Percentiles rank a stretch among this genome's conserved stretches.
These are phyloP conservation scores for Lordiphosa stackelbergi DNA, from an alignment of 1,140 invertebrate species.

Conservation along the genomic window DNA sequence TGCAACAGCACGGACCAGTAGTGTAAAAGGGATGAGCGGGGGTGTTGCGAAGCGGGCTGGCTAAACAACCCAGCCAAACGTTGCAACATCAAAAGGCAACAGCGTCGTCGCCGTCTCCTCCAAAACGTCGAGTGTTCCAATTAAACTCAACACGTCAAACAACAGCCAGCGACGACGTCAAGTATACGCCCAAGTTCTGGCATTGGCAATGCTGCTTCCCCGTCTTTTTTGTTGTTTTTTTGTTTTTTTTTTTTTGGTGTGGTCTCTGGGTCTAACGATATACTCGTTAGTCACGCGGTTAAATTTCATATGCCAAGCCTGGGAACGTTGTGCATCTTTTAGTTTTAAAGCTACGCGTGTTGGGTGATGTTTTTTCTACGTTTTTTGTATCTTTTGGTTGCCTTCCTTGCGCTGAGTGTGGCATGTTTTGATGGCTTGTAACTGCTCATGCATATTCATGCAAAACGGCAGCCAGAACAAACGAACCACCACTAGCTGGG, in stretches of 20 bases:
- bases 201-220: constrained; percentile 40
- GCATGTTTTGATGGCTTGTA: constrained; percentile 68
- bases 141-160: constrained; percentile 73
- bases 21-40: constrained; percentile 8
- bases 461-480: constrained; percentile 54
- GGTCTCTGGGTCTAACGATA: constrained; percentile 57
- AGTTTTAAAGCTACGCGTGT: constrained; percentile 46
- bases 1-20: constrained; percentile 35
- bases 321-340: constrained; percentile 37
- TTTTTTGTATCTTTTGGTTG: background rate
- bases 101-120: constrained; percentile 6
- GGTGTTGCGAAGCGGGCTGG: constrained; percentile 3
- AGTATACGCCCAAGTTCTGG: constrained; percentile 59
- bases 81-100: constrained; percentile 59
- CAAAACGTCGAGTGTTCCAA: constrained; percentile 62
- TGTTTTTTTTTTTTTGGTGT: constrained; percentile 2
- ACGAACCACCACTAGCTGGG: constrained; percentile 53
- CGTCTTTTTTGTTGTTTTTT: constrained; percentile 2
- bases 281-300: constrained; percentile 70
- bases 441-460: constrained; percentile 72
- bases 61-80: constrained; percentile 23
- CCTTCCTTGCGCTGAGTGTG: constrained; percentile 27
- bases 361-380: background rate
- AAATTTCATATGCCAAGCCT: constrained; percentile 58
- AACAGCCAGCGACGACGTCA: constrained; percentile 56